Base-by-base conservation (phyloP, 2,113 vertebrate genomes). In the Peucedramus taeniatus region DNA sequence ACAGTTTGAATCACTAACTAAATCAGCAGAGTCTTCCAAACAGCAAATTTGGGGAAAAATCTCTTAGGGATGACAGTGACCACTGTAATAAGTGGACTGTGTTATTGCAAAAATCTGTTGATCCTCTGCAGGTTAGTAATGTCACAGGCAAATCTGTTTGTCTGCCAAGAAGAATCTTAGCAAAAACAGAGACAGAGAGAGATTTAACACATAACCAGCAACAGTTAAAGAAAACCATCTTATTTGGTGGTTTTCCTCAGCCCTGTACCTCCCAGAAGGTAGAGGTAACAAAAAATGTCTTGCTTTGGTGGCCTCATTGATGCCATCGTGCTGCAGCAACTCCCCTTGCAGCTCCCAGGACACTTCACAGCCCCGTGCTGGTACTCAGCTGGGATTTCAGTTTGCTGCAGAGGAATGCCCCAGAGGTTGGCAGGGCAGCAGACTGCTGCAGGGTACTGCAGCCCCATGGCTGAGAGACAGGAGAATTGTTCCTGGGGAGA, bases 401-500 rank as follows among this genome's bases (percentile, higher is more conserved):
- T 21, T 8, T 9, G 42, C 17, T 12, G 1, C 30, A 59, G 40
- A 77, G n/a, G n/a, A 91, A 54, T 11, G 27, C 9, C 28, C 49
- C 53, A 31, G 28, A 47, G 49, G 54, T 5, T 8, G 4, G 68
- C 82, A 77, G 59, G 74, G 86, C 70, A 45, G 82, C 54, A 85
- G 49, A 24, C 26, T 65, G 61, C 50, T 40, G 42, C 11, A 50
- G 19, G 0, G 0, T 11, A 21, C 31, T 9, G 2, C 6, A 69
- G 51, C 44, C 44, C 59, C 42, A 12, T 0, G 16, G 37, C 26
- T 84, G 65, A 87, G 57, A 0, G 0, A 47, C 11, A 57, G n/a
- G 26, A 64, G 9, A 64, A 13, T 22, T 64, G 53, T 74, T 91
- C 40, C 81, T 35, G 15, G 13, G 9, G 14, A 93, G 11, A 79